Percentiles rank a stretch among this genome's conserved stretches.
phyloP scores from a whole-genome alignment of 2,113 vertebrate species.

The Prionailurus viverrinus region DNA sequence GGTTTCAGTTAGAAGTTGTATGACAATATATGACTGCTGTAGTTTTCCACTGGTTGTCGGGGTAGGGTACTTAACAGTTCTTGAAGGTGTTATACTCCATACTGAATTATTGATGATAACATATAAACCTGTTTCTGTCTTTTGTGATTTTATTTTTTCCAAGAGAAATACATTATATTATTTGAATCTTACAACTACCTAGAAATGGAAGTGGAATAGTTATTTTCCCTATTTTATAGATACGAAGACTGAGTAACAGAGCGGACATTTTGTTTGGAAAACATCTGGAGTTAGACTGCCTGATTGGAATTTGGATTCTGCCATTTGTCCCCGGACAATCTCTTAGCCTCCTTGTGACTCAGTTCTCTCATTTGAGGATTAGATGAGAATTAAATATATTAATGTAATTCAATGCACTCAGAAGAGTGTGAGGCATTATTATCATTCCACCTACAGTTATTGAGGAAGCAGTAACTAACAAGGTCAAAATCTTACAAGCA shows the following conservation, averaged over 20 bases:
- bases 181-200: neutral
- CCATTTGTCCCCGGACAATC: neutral
- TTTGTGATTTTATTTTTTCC: neutral
- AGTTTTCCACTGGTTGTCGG: neutral
- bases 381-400: neutral
- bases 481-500: slow-evolving; percentile 31
- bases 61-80: neutral
- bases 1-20: neutral
- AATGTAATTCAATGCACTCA: slow-evolving; percentile 1
- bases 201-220: neutral
- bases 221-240: neutral
- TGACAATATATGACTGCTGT: neutral
- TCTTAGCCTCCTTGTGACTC: neutral
- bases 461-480: slow-evolving; percentile 8
- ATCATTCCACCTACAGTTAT: neutral
- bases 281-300: neutral
- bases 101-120: neutral
- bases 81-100: neutral
- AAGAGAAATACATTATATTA: neutral
- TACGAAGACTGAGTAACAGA: neutral
- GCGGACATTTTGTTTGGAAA: neutral
- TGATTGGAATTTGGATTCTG: neutral
- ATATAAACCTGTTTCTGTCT: neutral
- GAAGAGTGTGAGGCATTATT: neutral
- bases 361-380: neutral